Conservation (phyloP, 2,888 invertebrate species). For the Polydrusus tereticollis region DNA sequence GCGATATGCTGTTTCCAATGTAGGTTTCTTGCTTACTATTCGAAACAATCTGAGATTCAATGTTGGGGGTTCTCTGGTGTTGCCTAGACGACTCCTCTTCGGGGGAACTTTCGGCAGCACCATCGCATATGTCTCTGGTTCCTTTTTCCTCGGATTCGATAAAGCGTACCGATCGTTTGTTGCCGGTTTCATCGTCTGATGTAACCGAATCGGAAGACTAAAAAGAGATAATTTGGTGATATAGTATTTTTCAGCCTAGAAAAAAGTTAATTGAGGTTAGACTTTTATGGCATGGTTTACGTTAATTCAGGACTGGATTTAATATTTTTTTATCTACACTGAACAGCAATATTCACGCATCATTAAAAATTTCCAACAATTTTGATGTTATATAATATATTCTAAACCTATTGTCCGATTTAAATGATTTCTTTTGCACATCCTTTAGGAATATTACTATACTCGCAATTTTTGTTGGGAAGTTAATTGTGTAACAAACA, state of each 20-base stretch:
- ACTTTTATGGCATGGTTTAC: background rate
- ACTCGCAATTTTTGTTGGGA: no score
- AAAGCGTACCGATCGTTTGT: conserved; percentile 76
- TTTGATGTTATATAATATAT: no score
- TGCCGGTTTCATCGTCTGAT: conserved; percentile 68
- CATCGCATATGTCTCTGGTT: conserved; percentile 64
- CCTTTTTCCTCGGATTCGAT: conserved; percentile 67
- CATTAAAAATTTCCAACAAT: no score
- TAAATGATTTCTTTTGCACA: no score
- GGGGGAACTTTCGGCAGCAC: conserved; percentile 62
- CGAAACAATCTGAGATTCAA: conserved; percentile 29
- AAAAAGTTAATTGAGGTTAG: background rate
- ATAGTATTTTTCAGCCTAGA: no score
- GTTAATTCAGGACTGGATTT: no score
- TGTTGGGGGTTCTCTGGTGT: conserved; percentile 48
- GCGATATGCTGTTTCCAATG: conserved; percentile 30
- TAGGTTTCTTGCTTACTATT: conserved; percentile 46
- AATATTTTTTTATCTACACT: no score
- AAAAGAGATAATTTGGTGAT: no score
- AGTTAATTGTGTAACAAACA: no score
- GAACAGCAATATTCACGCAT: no score
- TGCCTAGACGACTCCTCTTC: conserved; percentile 58
- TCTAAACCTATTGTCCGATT: no score
- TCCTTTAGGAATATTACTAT: no score
- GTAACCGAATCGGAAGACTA: conserved; percentile 58